Percentiles rank a stretch among this genome's conserved stretches.
Conservation (phyloP, 2,113 vertebrate species). For the Scatophagus argus region DNA sequence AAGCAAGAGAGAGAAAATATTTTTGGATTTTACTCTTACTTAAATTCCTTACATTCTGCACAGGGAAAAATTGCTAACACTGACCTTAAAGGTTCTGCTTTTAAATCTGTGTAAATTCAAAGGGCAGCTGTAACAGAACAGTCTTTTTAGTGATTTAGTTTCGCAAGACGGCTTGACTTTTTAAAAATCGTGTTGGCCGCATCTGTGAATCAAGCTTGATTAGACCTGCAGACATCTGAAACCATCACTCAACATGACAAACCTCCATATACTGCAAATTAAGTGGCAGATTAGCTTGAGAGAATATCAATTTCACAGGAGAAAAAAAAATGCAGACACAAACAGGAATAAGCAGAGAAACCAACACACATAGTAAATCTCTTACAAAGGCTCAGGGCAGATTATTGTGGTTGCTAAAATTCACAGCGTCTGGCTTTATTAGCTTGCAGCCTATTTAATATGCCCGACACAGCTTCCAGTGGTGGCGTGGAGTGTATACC, state of each 20-base stretch:
- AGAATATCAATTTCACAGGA: constrained; percentile 66
- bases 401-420: constrained; percentile 66
- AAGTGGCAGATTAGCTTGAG: constrained; percentile 45
- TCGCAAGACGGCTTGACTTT: background rate
- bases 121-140: background rate
- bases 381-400: constrained; percentile 47
- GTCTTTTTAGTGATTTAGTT: background rate
- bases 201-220: constrained; percentile 21
- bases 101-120: constrained; percentile 2
- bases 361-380: constrained; percentile 50
- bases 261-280: constrained; percentile 48
- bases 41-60: too few relatives aligned
- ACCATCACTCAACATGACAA: constrained; percentile 6
- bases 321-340: constrained; percentile 31
- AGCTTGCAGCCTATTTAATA: constrained; percentile 77
- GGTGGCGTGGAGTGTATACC: constrained; percentile 53
- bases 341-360: constrained; percentile 8
- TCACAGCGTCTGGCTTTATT: constrained; percentile 70
- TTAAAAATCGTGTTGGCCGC: background rate
- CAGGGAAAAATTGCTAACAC: too few relatives aligned
- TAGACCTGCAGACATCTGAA: constrained; percentile 18
- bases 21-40: background rate
- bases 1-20: too few relatives aligned
- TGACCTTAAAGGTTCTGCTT: too few relatives aligned
- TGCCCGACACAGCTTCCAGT: constrained; percentile 57